These are phyloP conservation scores for Pachydiplax longipennis DNA, from an alignment of 2,888 invertebrate species.

Conservation along the genomic window DNA sequence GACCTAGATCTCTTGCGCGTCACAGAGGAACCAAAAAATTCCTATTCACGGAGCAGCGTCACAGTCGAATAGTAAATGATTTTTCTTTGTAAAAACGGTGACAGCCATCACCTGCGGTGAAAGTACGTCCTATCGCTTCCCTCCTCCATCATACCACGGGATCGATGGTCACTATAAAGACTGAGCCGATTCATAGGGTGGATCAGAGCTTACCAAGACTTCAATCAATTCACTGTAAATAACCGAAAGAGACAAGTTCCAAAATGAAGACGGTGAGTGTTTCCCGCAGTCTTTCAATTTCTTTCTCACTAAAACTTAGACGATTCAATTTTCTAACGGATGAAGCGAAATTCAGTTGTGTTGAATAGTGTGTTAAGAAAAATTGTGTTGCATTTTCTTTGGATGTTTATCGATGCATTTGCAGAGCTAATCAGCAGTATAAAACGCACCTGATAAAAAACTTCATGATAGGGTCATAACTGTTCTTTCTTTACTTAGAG, in stretches of 20 bases:
- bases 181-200: background rate
- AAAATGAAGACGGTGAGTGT: slow-evolving; percentile 30
- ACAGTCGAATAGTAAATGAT: background rate
- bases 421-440: no score
- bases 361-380: no score
- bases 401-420: background rate
- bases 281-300: background rate
- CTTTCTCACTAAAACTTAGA: background rate
- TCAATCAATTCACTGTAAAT: background rate
- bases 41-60: background rate
- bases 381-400: background rate
- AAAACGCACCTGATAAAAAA: no score
- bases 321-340: background rate
- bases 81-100: slow-evolving; percentile 37
- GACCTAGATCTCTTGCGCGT: no score
- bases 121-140: background rate
- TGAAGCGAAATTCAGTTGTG: background rate
- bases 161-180: background rate
- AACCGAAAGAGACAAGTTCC: background rate
- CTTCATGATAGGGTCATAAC: no score
- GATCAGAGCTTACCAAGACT: background rate
- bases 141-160: background rate
- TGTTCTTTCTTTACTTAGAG: no score
- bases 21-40: background rate
- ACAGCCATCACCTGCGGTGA: slow-evolving; percentile 29